These are phyloP conservation scores for Argyrosomus japonicus DNA, from an alignment of 2,113 vertebrate species.

Conservation along the genomic window DNA sequence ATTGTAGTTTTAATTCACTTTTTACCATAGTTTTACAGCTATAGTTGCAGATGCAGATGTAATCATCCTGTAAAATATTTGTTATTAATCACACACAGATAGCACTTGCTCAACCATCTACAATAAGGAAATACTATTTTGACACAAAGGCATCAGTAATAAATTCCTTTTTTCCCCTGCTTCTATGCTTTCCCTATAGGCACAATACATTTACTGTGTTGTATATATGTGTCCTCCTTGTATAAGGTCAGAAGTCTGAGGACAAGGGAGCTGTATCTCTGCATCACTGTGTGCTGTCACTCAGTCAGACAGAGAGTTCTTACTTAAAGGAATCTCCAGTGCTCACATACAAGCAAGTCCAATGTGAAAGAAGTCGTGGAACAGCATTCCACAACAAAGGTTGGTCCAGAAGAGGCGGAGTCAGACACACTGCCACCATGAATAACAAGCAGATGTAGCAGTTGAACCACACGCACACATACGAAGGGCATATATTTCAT, in stretches of 20 bases:
- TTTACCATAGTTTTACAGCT: neutral
- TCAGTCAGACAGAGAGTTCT: conserved; percentile 52
- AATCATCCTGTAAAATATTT: neutral
- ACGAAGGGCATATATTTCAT: conserved; percentile 24
- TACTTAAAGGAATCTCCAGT: conserved; percentile 54
- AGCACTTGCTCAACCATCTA: no score
- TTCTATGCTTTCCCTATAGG: no score
- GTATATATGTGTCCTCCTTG: neutral
- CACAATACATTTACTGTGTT: no score
- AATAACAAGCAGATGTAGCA: conserved; percentile 49
- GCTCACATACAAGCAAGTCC: conserved; percentile 39
- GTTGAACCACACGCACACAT: neutral
- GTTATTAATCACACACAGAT: no score
- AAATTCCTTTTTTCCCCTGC: no score
- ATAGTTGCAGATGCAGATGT: neutral
- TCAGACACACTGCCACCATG: conserved; percentile 11
- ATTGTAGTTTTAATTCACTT: no score
- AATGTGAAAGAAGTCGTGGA: neutral
- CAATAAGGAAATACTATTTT: no score
- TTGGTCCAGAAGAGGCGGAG: conserved; percentile 12
- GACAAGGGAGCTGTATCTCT: conserved; percentile 24
- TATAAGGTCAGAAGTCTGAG: neutral
- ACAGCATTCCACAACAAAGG: conserved; percentile 29
- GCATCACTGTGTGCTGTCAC: conserved; percentile 47
- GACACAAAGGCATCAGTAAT: no score